Percentiles rank a stretch among this genome's conserved stretches.
Evolutionary conservation across 2,797 vertebrate species (phyloP).

Genomic region (Miichthys miiuy): DNA sequence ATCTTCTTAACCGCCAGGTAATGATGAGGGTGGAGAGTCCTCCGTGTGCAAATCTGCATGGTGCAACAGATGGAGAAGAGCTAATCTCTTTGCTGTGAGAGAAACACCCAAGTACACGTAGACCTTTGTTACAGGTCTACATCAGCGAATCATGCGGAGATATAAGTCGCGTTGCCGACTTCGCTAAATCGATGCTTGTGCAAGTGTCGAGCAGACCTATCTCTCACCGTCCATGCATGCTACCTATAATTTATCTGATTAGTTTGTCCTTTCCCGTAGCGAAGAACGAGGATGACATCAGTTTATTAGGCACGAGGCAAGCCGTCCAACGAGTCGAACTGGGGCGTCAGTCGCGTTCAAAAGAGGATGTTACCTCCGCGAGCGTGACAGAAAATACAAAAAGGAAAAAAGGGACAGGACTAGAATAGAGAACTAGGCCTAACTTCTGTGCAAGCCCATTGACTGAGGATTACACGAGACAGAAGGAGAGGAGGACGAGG

Average conservation of each 20-base stretch:
- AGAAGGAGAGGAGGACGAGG: constrained; percentile 17
- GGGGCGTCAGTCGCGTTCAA: constrained; percentile 55
- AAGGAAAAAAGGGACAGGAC: constrained; percentile 35
- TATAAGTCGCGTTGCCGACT: background rate
- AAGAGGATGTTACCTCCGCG: constrained; percentile 48
- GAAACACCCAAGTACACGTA: constrained; percentile 43
- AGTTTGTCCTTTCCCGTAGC: background rate
- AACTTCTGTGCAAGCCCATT: constrained; percentile 40
- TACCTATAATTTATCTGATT: background rate
- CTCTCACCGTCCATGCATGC: background rate
- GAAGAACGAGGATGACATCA: constrained; percentile 9
- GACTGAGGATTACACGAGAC: constrained; percentile 47
- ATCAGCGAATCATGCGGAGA: background rate
- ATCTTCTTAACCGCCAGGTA: constrained; percentile 27
- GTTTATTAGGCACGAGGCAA: constrained; percentile 20
- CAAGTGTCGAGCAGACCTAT: background rate
- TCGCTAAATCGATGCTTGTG: background rate
- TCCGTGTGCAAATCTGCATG: constrained; percentile 56
- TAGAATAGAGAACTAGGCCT: constrained; percentile 64
- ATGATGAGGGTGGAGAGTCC: constrained; percentile 24
- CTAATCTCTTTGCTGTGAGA: constrained; percentile 68
- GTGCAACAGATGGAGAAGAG: constrained; percentile 74
- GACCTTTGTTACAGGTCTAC: background rate
- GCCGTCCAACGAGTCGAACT: constrained; percentile 21
- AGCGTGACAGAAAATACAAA: constrained; percentile 65